Percentiles rank a stretch among this genome's conserved stretches.
These are phyloP conservation scores for Anarhynchus alexandrinus DNA, from an alignment of 2,113 vertebrate genomes.

Conservation along the genomic window DNA sequence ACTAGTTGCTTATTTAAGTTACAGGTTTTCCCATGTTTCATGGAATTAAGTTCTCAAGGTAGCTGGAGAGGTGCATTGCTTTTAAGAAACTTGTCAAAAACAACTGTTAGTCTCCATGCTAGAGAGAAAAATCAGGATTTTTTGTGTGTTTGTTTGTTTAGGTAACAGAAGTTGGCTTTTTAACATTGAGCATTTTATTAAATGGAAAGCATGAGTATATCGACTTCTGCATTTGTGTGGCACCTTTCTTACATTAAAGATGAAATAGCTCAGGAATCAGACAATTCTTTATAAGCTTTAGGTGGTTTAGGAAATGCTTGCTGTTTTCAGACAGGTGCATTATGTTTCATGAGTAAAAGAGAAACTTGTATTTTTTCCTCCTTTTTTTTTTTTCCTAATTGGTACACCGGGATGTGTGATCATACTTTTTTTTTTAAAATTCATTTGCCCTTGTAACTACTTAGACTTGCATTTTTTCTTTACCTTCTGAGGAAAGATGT, in stretches of 20 bases:
- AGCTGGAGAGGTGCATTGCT: not conserved
- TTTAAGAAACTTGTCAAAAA: not conserved
- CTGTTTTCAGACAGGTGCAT: not conserved
- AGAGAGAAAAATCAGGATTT: not conserved
- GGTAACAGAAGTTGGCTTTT: not conserved
- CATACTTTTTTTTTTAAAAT: not conserved
- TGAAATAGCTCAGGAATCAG: not conserved
- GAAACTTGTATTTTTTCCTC: not conserved
- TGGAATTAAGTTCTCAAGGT: not conserved
- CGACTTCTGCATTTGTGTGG: not conserved
- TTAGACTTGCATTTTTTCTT: not conserved
- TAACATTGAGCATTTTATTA: not conserved
- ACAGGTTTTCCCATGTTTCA: not conserved
- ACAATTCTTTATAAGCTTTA: not conserved
- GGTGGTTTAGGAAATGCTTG: not conserved
- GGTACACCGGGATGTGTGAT: not conserved
- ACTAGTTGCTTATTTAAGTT: not conserved
- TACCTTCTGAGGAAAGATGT: not conserved
- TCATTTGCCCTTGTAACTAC: not conserved
- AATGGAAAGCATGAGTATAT: not conserved
- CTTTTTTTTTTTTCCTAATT: not conserved
- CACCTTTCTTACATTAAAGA: not conserved
- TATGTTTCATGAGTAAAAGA: not conserved
- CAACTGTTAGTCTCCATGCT: not conserved
- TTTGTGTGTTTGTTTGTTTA: not conserved